These are phyloP conservation scores for Corydoras sp. DNA, from an alignment of 2,113 vertebrate species.

Conservation along the genomic window DNA sequence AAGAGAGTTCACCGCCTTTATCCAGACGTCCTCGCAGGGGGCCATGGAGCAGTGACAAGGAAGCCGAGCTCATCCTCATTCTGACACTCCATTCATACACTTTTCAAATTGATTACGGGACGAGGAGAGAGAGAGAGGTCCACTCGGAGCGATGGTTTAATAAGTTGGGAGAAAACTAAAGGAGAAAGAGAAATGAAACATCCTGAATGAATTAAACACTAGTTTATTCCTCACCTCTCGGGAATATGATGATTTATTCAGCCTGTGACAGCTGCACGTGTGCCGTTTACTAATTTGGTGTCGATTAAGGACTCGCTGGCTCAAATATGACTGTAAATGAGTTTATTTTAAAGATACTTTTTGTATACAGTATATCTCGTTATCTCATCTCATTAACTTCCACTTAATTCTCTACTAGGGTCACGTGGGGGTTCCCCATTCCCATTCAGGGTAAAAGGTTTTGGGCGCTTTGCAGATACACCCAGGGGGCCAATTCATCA, in stretches of 20 bases:
- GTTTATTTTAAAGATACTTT: too few relatives aligned
- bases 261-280: neutral
- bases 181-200: slow-evolving; percentile 2
- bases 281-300: too few relatives aligned
- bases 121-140: slow-evolving; percentile 56
- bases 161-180: slow-evolving; percentile 54
- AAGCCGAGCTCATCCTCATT: slow-evolving; percentile 60
- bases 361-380: too few relatives aligned
- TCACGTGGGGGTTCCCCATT: too few relatives aligned
- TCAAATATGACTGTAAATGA: too few relatives aligned
- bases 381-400: too few relatives aligned
- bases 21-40: slow-evolving; percentile 41
- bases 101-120: slow-evolving; percentile 58
- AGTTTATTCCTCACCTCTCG: neutral
- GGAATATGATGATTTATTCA: neutral
- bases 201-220: neutral
- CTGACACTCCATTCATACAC: slow-evolving; percentile 57
- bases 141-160: slow-evolving; percentile 60
- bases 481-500: too few relatives aligned
- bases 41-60: slow-evolving; percentile 30
- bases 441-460: too few relatives aligned
- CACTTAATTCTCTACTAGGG: too few relatives aligned
- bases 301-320: too few relatives aligned
- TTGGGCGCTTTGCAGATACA: too few relatives aligned
- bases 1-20: slow-evolving; percentile 1